Evolutionary conservation across 2,113 vertebrate genomes (phyloP).

Genomic region (Sebastes schlegelii): DNA sequence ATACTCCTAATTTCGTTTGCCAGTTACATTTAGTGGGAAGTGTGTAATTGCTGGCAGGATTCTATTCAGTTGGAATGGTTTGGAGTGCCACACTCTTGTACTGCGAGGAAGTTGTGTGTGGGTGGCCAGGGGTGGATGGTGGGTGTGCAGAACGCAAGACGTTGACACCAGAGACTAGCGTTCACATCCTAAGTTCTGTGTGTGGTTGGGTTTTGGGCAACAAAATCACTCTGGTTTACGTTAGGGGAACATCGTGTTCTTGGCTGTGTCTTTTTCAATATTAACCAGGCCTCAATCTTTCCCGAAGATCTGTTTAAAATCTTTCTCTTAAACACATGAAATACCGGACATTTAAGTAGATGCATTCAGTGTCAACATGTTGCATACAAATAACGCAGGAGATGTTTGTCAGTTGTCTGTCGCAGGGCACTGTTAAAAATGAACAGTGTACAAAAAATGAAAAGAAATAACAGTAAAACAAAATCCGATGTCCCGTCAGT

Average conservation of each 20-base stretch:
- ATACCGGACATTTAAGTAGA: background rate
- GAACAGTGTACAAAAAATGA: background rate
- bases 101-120: background rate
- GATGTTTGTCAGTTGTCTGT: too few relatives aligned
- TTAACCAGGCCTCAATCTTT: background rate
- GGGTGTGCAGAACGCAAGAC: background rate
- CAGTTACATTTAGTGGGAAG: background rate
- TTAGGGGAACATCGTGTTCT: background rate
- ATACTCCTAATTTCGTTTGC: background rate
- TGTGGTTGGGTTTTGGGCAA: background rate
- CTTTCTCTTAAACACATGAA: background rate
- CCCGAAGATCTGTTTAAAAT: background rate
- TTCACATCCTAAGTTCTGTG: background rate
- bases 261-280: background rate
- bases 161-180: background rate
- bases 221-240: background rate
- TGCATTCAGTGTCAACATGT: background rate
- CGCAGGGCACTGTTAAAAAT: too few relatives aligned
- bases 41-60: background rate
- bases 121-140: constrained; percentile 2
- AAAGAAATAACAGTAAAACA: background rate
- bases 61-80: background rate
- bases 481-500: too few relatives aligned
- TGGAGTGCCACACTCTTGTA: background rate
- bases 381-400: too few relatives aligned